Evolutionary conservation across 1,140 invertebrate species (phyloP), one percentile per base, ranked within the genome.

Genomic region (Himalopsyche phryganea): DNA sequence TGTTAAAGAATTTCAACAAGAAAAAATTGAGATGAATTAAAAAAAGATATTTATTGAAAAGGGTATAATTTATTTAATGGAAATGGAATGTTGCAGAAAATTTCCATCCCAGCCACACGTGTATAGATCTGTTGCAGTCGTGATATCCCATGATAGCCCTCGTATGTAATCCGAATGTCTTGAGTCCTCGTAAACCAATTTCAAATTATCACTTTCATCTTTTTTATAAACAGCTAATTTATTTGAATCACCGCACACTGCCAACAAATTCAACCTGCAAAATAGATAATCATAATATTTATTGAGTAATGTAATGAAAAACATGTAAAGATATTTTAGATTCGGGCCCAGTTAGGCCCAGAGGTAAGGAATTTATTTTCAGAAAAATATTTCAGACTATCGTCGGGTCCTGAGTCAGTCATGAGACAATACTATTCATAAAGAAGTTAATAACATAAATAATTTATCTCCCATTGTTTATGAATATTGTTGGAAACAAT

Each of bases 181-280:
- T 36, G 65, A 67, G 17, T 75, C 70, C 48, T 73, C 66, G 51
- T 75, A 75, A 49, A 71, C 54, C 18, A 71, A 54, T 67, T 66
- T 69, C 2, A 66, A 35, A 48, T 67, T 67, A 15, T 58, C 48
- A 20, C 65, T 61, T 11, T 66, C 63, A 2, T 28, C 57, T 13
- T 71, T 47, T 36, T 69, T 63, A 59, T 69, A 76, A 2, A 76
- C 71, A 18, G 70, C 67, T 14, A 78, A 66, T 42, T 67, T 72
- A 65, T 69, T 75, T 56, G 76, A 76, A 63, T 78, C 76, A 68
- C 75, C 73, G 49, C 71, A 75, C 5, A 77, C 68, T 41, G 71
- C 73, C 38, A 77, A 50, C 58, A 67, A 67, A 15, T 71, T 63
- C 6, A 60, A 64, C 46, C 75, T 77, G 63, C 13, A 74, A 75